phyloP scores from a whole-genome alignment of 2,888 invertebrate genomes.

The Eulithis prunata region DNA sequence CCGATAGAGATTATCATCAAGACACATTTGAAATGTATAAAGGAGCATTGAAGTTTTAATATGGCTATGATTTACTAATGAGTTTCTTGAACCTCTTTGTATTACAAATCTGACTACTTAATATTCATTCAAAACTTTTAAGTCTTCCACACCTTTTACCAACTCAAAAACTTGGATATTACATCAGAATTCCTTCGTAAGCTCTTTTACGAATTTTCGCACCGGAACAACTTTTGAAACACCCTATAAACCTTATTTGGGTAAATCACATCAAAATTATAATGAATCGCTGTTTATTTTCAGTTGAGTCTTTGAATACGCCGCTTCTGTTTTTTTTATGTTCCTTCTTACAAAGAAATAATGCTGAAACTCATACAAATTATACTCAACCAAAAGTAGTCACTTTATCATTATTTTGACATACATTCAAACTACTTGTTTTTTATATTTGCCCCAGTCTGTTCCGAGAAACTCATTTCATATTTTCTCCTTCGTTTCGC shows the following conservation, averaged over 20 bases:
- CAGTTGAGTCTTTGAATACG: conserved; percentile 18
- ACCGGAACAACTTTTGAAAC: conserved; percentile 29
- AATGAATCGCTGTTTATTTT: conserved; percentile 39
- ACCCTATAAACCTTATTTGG: conserved; percentile 36
- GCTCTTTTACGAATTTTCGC: conserved; percentile 20
- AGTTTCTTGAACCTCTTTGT: neutral
- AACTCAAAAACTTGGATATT: conserved; percentile 18
- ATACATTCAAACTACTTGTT: too few species aligned
- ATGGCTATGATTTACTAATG: too few species aligned
- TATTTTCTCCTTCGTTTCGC: conserved; percentile 6
- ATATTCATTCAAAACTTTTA: conserved; percentile 20
- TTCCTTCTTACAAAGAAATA: too few species aligned
- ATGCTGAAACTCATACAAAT: too few species aligned
- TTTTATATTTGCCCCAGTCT: too few species aligned
- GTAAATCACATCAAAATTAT: conserved; percentile 39
- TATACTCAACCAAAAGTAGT: too few species aligned
- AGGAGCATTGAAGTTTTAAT: too few species aligned
- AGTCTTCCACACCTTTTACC: conserved; percentile 16
- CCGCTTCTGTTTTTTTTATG: neutral
- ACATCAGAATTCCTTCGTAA: conserved; percentile 17
- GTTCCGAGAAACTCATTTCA: neutral
- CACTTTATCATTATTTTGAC: too few species aligned
- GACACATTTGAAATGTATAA: too few species aligned
- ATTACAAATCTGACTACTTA: conserved; percentile 5
- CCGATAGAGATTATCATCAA: too few species aligned